Conservation (phyloP, 1,140 invertebrate species). For the Drosophila lini region DNA sequence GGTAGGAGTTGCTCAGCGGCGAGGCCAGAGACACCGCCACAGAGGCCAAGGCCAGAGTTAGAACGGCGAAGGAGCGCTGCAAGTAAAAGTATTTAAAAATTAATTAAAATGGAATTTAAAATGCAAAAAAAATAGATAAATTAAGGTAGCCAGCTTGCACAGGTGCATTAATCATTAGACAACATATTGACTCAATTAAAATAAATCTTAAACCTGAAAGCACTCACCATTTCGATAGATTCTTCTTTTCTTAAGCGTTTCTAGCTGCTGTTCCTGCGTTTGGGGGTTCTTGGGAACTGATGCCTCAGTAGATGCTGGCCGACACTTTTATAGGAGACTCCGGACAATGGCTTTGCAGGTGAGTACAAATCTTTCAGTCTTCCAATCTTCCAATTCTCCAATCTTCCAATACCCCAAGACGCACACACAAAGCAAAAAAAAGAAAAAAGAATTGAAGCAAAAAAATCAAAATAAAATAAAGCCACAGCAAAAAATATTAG, state of each 20-base stretch:
- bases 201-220: not conserved
- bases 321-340: conserved; percentile 62
- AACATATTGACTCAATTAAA: not conserved
- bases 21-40: conserved; percentile 17
- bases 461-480: conserved; percentile 25
- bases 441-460: conserved; percentile 15
- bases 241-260: not conserved
- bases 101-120: not conserved
- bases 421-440: conserved; percentile 28
- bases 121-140: not conserved
- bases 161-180: not conserved
- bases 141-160: not conserved
- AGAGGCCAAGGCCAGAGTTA: conserved; percentile 39
- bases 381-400: conserved; percentile 8
- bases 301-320: conserved; percentile 32
- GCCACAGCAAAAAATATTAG: conserved; percentile 34
- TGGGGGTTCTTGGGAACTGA: conserved; percentile 40
- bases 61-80: conserved; percentile 44
- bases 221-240: conserved; percentile 47
- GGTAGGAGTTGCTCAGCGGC: conserved; percentile 57
- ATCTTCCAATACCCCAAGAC: conserved; percentile 11
- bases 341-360: conserved; percentile 47
- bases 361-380: conserved; percentile 42
- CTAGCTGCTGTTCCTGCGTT: conserved; percentile 35
- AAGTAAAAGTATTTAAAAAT: not conserved